These are phyloP conservation scores for Muschampia staudingeri DNA, from an alignment of 2,888 invertebrate species.

Conservation along the genomic window DNA sequence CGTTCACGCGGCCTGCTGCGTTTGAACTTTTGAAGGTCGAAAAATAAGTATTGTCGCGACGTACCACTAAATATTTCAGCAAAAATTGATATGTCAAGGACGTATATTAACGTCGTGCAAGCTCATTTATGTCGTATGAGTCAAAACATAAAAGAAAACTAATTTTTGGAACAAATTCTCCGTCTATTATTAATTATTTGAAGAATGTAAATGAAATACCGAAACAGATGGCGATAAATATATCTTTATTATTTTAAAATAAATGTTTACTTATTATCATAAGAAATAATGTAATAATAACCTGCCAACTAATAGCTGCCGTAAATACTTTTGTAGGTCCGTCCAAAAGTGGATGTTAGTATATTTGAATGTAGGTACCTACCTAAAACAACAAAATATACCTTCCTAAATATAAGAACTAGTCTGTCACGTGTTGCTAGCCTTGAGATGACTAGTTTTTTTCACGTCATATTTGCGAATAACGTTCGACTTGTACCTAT, in stretches of 20 bases:
- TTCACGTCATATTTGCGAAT: slow-evolving; percentile 7
- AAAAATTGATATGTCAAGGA: slow-evolving; percentile 20
- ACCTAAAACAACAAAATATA: too few relatives aligned
- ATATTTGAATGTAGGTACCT: too few relatives aligned
- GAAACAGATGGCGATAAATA: background rate
- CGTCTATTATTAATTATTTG: slow-evolving; percentile 14
- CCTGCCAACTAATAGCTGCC: too few relatives aligned
- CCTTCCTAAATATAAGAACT: too few relatives aligned
- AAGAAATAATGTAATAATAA: too few relatives aligned
- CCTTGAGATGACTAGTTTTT: slow-evolving; percentile 11
- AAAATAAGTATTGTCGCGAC: slow-evolving; percentile 72
- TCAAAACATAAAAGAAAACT: slow-evolving; percentile 30
- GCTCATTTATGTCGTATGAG: background rate
- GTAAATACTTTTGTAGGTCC: too few relatives aligned
- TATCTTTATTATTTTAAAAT: background rate
- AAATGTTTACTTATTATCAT: too few relatives aligned
- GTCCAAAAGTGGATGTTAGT: background rate
- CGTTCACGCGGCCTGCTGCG: slow-evolving; percentile 72
- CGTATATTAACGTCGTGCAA: background rate
- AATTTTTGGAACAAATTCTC: background rate
- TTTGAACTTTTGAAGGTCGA: slow-evolving; percentile 90
- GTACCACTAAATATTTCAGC: slow-evolving; percentile 13
- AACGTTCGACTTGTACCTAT: background rate
- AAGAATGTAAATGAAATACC: background rate
- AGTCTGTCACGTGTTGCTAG: background rate